Percentiles rank a stretch among this genome's conserved stretches.
phyloP scores from a whole-genome alignment of 2,797 vertebrate genomes.

The Ficedula albicollis region DNA sequence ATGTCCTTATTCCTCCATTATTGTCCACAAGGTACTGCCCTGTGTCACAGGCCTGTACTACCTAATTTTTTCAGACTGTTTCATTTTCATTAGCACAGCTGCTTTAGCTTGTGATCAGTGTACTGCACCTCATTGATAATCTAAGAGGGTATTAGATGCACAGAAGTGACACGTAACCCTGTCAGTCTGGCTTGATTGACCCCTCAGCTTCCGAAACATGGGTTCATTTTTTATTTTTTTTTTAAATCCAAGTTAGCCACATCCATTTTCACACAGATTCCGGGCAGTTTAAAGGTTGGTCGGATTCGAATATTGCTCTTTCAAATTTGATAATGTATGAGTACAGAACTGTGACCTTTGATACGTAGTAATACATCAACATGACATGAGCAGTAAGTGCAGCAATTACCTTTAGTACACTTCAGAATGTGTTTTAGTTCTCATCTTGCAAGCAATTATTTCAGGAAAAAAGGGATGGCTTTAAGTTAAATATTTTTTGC shows the following conservation, averaged over 20 bases:
- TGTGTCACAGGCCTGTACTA: slow-evolving; percentile 69
- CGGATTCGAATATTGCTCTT: slow-evolving; percentile 89
- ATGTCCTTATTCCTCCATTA: slow-evolving; percentile 74
- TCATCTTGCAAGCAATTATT: slow-evolving; percentile 74
- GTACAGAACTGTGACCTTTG: slow-evolving; percentile 97
- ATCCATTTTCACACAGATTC: slow-evolving; percentile 79
- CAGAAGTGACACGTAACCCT: slow-evolving; percentile 85
- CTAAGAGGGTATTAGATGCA: slow-evolving; percentile 86
- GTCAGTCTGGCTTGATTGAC: slow-evolving; percentile 91
- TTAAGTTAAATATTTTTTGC: slow-evolving; percentile 50
- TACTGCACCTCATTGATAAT: slow-evolving; percentile 92
- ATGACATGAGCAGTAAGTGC: slow-evolving; percentile 92
- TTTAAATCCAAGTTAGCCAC: slow-evolving; percentile 63
- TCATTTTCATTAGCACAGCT: slow-evolving; percentile 91
- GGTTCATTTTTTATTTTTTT: slow-evolving; percentile 77
- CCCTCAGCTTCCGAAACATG: slow-evolving; percentile 88
- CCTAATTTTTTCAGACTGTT: slow-evolving; percentile 80
- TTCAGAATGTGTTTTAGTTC: slow-evolving; percentile 72
- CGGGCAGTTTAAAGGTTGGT: slow-evolving; percentile 85
- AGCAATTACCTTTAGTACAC: slow-evolving; percentile 85
- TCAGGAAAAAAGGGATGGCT: slow-evolving; percentile 43
- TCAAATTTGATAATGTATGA: slow-evolving; percentile 99
- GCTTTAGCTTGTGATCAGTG: slow-evolving; percentile 94
- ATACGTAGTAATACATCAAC: slow-evolving; percentile 95
- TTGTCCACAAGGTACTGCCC: slow-evolving; percentile 65